A percentile compares a stretch with the other conserved stretches of the same genome.
Evolutionary conservation across 2,797 vertebrate species (phyloP).

Genomic region (Enteromius fasciolatus): DNA sequence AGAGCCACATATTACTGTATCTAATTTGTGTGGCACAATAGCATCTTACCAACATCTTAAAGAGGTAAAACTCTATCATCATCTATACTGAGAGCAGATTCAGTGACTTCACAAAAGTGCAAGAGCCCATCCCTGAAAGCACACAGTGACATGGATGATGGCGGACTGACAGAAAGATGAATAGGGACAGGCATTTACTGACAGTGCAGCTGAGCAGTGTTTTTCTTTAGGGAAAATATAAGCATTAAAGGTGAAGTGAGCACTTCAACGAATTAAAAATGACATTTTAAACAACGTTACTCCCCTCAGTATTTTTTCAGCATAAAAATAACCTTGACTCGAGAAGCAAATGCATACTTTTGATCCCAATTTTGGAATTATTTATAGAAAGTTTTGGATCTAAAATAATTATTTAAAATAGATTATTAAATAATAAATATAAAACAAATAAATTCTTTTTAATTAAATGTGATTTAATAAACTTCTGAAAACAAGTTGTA

Average conservation of each 20-base stretch:
- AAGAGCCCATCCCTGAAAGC: constrained; percentile 69
- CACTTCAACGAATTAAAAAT: neutral
- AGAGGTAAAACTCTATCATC: constrained; percentile 12
- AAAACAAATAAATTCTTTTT: neutral
- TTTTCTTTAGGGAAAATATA: neutral
- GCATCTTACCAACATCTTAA: constrained; percentile 12
- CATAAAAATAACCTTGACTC: neutral
- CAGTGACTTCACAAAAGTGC: constrained; percentile 30
- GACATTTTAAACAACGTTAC: neutral
- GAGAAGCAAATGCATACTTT: neutral
- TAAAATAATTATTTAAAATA: neutral
- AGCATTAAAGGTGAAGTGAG: constrained; percentile 15
- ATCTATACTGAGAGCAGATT: constrained; percentile 37
- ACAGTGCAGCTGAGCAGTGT: constrained; percentile 52
- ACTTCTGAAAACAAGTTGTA: neutral
- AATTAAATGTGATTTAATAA: neutral
- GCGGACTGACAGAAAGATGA: constrained; percentile 37
- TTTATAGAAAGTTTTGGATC: neutral
- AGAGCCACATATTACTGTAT: neutral
- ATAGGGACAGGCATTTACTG: constrained; percentile 17
- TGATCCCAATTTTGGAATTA: too few relatives aligned
- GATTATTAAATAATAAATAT: neutral
- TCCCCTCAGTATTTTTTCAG: neutral
- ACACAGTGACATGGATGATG: constrained; percentile 60
- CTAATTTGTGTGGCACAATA: neutral